Evolutionary conservation across 37 sponge, comb jelly and placozoan species (phyloP).

Genomic region (Chondrosia reniformis): DNA sequence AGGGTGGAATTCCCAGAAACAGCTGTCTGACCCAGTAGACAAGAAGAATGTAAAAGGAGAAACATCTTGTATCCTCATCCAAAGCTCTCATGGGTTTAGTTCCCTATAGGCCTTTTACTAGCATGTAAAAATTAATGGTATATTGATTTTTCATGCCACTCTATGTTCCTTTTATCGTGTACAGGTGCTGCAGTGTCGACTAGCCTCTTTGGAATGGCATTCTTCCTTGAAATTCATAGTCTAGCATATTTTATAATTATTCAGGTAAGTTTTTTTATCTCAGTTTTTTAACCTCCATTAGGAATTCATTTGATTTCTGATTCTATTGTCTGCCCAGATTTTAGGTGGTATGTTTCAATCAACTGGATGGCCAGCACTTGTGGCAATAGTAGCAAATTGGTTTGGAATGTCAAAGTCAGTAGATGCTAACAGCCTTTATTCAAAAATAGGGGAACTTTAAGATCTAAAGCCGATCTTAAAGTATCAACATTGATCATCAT

Average conservation of each 20-base stretch:
- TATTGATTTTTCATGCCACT: background rate
- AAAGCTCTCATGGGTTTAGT: no score
- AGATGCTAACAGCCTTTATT: background rate
- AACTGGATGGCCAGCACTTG: conserved; percentile 89
- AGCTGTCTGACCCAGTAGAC: no score
- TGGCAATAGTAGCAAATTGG: conserved; percentile 90
- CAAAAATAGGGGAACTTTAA: no score
- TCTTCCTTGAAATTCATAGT: conserved; percentile 73
- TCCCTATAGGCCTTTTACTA: no score
- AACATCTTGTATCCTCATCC: no score
- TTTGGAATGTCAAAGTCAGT: conserved; percentile 79
- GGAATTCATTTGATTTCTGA: background rate
- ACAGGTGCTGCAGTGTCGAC: conserved; percentile 50
- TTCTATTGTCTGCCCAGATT: background rate
- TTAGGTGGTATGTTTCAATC: conserved; percentile 37
- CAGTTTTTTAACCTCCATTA: no score
- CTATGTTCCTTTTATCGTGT: background rate
- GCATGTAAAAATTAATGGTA: no score
- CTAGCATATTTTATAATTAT: conserved; percentile 79
- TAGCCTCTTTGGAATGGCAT: conserved; percentile 69
- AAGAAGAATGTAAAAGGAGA: no score
- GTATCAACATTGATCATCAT: no score
- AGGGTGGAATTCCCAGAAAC: no score
- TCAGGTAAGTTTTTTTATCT: no score
- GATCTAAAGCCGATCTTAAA: no score